Evolutionary conservation across 2,888 invertebrate species (phyloP), one percentile per base, ranked within the genome.

Genomic region (Himalopsyche kuldschensis): DNA sequence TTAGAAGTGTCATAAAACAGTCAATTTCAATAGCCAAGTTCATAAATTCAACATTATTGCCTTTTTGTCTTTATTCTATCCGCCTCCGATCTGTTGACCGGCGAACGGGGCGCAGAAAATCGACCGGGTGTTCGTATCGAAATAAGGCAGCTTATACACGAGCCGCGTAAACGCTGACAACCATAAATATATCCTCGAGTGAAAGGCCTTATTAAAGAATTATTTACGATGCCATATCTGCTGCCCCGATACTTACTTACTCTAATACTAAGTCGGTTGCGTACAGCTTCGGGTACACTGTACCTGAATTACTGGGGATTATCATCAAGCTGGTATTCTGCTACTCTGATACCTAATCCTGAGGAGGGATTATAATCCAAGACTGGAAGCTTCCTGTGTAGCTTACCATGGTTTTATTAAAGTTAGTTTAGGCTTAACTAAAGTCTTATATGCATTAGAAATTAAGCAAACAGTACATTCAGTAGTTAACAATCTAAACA

Each of bases 201-300:
- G 80, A 80, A 83, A 83, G 77, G 77, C 47, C 32, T 82, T 83
- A 80, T 83, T 79, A 82, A 77, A 82, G 69, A 77, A 76, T 82
- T 77, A 77, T 83, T 63, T 80, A 80, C 55, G 83, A 80, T 80
- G 80, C 27, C 80, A 41, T 6, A 20, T 20, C 24, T 27, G 35
- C 27, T 48, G 35, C 41, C 32, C 75, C 24, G 82, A 20, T 63
- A 15, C 41, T 41, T 35, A 35, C 20, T 32, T 55, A 55, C 10
- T 8, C 24, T 32, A 31, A 10, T 27, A 2, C 15, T 15, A 17
- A 11, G 27, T 27, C n/a, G 30, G 27, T 24, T 75, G 11, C 75
- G 3, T 3, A 31, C 27, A 4, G 30, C n/a, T 32, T 1, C 32
- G 75, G 6, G 24, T 31, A 31, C 30, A 15, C 17, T n/a, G 30